Conservation (phyloP, 2,797 vertebrate genomes). For the Esox lucius region DNA sequence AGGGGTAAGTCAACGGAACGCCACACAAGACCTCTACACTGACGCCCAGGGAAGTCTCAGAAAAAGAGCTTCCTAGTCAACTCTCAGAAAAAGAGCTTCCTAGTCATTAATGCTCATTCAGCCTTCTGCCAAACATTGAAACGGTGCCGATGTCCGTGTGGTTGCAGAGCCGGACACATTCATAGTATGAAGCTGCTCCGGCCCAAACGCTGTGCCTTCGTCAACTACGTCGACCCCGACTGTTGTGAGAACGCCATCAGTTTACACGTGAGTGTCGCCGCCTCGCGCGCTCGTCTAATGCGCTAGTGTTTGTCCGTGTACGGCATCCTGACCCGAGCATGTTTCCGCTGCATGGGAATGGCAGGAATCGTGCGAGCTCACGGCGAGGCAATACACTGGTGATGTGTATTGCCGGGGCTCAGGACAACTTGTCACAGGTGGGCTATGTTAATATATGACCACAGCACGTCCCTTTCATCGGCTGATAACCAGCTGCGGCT, state of each 20-base stretch:
- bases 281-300: neutral
- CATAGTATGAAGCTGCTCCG: slow-evolving; percentile 71
- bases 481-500: too few species aligned
- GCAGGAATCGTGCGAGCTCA: too few species aligned
- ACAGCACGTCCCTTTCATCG: too few species aligned
- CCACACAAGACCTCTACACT: neutral
- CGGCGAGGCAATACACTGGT: too few species aligned
- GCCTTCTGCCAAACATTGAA: neutral
- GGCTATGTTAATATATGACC: too few species aligned
- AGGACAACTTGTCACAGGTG: too few species aligned
- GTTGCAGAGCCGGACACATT: slow-evolving; percentile 70
- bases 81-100: neutral
- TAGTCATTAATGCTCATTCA: neutral
- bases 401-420: too few species aligned
- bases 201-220: slow-evolving; percentile 75
- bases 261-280: slow-evolving; percentile 68
- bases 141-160: neutral
- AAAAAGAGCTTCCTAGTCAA: neutral
- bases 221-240: slow-evolving; percentile 75
- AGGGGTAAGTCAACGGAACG: slow-evolving; percentile 52
- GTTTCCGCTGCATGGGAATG: neutral
- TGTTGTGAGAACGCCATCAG: slow-evolving; percentile 72
- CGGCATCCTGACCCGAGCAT: too few species aligned
- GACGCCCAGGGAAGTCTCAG: neutral
- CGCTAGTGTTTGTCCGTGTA: neutral